phyloP scores from a whole-genome alignment of 1,140 invertebrate genomes.

The Heliconius melpomene region DNA sequence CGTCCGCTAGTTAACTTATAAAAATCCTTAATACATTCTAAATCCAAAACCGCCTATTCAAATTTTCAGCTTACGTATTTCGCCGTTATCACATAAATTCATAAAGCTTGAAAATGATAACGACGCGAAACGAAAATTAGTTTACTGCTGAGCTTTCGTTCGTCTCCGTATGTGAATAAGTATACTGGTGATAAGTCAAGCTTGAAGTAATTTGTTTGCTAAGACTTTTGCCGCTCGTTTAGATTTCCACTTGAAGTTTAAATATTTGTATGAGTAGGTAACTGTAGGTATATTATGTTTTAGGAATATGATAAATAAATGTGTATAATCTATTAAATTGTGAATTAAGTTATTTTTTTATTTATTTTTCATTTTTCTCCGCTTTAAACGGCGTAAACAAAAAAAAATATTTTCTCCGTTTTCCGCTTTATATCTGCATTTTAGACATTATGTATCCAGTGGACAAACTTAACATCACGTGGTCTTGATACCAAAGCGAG shows the following conservation, averaged over 20 bases:
- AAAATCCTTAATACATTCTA: not conserved
- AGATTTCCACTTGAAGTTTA: not conserved
- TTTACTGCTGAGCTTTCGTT: conserved; percentile 6
- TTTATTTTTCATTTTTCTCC: no score
- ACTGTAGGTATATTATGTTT: not conserved
- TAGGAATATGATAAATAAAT: no score
- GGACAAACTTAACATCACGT: no score
- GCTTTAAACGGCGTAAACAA: no score
- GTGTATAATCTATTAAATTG: no score
- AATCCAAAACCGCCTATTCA: not conserved
- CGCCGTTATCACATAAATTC: conserved; percentile 12
- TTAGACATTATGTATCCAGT: no score
- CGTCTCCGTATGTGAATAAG: conserved; percentile 10
- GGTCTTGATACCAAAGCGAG: no score
- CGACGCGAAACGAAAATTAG: conserved; percentile 14
- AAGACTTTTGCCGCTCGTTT: conserved; percentile 6
- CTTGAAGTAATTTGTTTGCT: conserved; percentile 20
- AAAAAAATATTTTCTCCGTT: no score
- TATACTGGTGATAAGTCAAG: conserved; percentile 18
- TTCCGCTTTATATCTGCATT: no score
- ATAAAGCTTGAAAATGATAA: conserved; percentile 24
- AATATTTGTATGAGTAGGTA: not conserved
- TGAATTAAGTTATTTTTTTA: no score
- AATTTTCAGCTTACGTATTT: not conserved
- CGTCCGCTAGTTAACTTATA: not conserved